These are phyloP conservation scores for Novumbra hubbsi DNA, from an alignment of 2,797 vertebrate species.

Conservation along the genomic window DNA sequence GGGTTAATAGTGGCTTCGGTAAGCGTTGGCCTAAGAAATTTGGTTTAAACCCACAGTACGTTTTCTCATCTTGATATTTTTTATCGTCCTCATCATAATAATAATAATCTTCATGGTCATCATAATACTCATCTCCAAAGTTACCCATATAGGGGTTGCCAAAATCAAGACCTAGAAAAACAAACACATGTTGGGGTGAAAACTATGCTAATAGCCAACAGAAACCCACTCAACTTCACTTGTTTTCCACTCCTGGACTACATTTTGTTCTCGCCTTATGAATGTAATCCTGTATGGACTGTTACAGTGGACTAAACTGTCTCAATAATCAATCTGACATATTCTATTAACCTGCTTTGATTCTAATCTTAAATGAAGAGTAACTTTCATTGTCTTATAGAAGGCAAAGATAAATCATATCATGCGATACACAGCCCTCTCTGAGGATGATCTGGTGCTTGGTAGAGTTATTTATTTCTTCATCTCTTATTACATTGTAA, in stretches of 20 bases:
- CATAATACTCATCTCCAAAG: background rate
- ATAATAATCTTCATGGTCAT: conserved; percentile 9
- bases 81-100: conserved; percentile 8
- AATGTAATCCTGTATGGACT: background rate
- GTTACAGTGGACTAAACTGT: no score
- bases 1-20: conserved; percentile 28
- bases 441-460: no score
- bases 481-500: no score
- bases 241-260: background rate
- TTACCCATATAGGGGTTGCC: background rate
- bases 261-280: background rate
- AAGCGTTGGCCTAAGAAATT: background rate
- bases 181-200: background rate
- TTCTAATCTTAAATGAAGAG: no score
- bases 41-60: background rate
- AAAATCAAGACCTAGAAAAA: conserved; percentile 2
- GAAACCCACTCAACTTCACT: no score
- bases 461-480: no score
- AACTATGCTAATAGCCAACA: no score
- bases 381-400: no score
- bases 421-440: no score
- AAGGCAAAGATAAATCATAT: no score
- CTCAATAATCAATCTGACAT: no score
- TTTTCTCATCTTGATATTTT: background rate
- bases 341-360: no score